Conservation (phyloP, 2,797 vertebrate species). For the Urosaurus nigricauda region DNA sequence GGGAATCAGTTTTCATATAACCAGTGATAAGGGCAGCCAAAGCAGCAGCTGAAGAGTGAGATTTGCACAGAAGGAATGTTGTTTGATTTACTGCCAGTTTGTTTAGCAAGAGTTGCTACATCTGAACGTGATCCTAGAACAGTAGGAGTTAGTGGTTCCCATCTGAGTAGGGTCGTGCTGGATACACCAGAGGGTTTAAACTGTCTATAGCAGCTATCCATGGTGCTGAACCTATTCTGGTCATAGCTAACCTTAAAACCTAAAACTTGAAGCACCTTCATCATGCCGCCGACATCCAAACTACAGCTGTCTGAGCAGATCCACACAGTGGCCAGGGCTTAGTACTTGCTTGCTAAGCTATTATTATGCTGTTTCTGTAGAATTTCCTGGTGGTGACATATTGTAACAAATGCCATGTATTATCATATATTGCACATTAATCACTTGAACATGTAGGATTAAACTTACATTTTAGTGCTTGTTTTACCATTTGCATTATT, state of each 20-base stretch:
- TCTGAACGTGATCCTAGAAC: not conserved
- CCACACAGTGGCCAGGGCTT: too few species aligned
- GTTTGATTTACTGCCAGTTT: conserved; percentile 3
- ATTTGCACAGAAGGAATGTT: not conserved
- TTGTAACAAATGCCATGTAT: not conserved
- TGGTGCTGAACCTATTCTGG: too few species aligned
- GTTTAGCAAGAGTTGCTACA: not conserved
- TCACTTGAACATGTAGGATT: not conserved
- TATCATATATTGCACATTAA: not conserved
- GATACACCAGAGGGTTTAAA: too few species aligned
- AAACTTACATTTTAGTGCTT: not conserved
- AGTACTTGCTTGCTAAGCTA: not conserved
- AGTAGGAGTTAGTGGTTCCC: too few species aligned
- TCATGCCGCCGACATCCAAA: too few species aligned
- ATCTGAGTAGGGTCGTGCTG: too few species aligned
- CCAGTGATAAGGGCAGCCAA: not conserved
- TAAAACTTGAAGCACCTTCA: too few species aligned
- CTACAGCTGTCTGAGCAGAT: too few species aligned
- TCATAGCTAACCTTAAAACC: too few species aligned
- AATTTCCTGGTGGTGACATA: not conserved
- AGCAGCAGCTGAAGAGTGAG: not conserved
- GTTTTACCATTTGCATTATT: not conserved
- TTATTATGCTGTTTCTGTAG: not conserved
- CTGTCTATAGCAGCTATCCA: too few species aligned
- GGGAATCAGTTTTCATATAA: not conserved